These are phyloP conservation scores for Bungarus multicinctus DNA, from an alignment of 2,113 vertebrate species.

Conservation along the genomic window DNA sequence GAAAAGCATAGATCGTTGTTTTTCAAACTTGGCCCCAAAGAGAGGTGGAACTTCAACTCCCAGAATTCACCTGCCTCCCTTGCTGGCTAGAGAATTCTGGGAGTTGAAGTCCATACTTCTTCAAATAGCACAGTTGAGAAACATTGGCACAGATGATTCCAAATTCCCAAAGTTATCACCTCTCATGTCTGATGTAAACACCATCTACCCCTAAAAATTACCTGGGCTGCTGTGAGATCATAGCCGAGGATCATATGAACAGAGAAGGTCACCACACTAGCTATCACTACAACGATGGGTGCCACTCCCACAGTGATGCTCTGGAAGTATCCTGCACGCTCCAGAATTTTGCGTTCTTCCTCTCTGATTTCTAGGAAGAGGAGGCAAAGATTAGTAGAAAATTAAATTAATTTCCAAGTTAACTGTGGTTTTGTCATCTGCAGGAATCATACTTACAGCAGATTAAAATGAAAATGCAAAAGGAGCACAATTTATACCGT, in stretches of 20 bases:
- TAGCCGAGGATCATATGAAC: conserved; percentile 90
- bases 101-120: no score
- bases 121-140: no score
- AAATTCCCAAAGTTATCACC: neutral
- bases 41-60: no score
- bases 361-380: conserved; percentile 79
- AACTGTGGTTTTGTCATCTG: neutral
- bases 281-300: conserved; percentile 89
- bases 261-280: conserved; percentile 90
- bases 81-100: no score
- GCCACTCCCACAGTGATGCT: conserved; percentile 91
- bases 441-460: neutral
- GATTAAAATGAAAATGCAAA: neutral
- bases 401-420: neutral
- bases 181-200: neutral
- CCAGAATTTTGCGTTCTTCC: conserved; percentile 81
- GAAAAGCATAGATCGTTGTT: no score
- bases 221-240: conserved; percentile 89
- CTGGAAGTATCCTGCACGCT: conserved; percentile 88
- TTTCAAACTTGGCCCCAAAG: no score
- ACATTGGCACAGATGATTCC: neutral
- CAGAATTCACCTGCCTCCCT: no score
- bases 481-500: neutral
- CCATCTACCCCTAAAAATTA: conserved; percentile 41
- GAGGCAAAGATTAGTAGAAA: neutral